These are phyloP conservation scores for Caenorhabditis briggsae DNA, from an alignment of 1,140 invertebrate genomes.

Conservation along the genomic window DNA sequence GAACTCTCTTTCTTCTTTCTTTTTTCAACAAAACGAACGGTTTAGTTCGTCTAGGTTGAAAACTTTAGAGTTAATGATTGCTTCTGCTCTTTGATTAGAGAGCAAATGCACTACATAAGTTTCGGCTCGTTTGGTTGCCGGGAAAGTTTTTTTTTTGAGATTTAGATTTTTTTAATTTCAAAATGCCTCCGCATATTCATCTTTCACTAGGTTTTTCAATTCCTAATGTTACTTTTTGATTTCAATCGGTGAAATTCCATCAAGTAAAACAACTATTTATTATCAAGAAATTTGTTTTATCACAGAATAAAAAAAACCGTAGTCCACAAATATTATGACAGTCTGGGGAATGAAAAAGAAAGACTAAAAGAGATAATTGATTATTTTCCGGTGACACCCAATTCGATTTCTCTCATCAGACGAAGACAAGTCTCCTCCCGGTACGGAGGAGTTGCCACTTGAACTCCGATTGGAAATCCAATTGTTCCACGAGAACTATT, in stretches of 20 bases:
- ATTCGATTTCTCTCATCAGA: constrained; percentile 59
- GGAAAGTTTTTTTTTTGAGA: too few relatives aligned
- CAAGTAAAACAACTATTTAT: too few relatives aligned
- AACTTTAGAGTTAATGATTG: too few relatives aligned
- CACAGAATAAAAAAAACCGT: constrained; percentile 12
- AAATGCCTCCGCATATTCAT: too few relatives aligned
- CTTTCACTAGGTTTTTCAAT: too few relatives aligned
- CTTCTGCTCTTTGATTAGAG: too few relatives aligned
- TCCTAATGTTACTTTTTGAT: too few relatives aligned
- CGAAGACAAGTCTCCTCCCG: constrained; percentile 75
- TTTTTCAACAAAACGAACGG: neutral
- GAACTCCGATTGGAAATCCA: constrained; percentile 78
- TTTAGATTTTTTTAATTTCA: too few relatives aligned
- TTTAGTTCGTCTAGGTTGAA: neutral
- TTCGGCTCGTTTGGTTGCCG: too few relatives aligned
- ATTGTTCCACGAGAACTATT: constrained; percentile 72
- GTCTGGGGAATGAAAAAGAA: neutral
- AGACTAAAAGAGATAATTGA: neutral
- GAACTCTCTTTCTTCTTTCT: neutral
- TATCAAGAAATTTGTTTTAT: neutral
- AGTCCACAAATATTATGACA: constrained; percentile 34
- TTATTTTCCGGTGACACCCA: constrained; percentile 49
- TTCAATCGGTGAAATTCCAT: too few relatives aligned
- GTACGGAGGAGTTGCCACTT: constrained; percentile 78
- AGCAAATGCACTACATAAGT: too few relatives aligned